Base-by-base conservation (phyloP, 2,113 vertebrate genomes). In the Trematocara zebra region DNA sequence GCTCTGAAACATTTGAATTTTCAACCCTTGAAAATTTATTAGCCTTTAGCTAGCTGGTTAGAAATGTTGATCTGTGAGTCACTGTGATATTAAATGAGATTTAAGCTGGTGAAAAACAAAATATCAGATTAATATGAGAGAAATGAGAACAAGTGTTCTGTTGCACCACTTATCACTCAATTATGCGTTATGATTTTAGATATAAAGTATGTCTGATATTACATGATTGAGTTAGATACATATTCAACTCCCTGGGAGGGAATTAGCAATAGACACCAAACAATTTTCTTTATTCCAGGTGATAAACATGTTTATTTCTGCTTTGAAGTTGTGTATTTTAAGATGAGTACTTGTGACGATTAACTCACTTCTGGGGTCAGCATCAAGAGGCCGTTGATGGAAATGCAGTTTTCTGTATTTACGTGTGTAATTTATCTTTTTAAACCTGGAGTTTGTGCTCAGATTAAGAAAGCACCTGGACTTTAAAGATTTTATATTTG, bases 1-100 rank as follows among this genome's bases (percentile, higher is more conserved):
- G n/a, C n/a, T 69, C 35, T 23, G 18, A 69, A 64, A 64, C 59
- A 4, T 0, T 69, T 42, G 6, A 0, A 12, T 0, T 67, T 69
- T 69, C 0, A 69, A 14, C 1, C n/a, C 33, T 67, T 42, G 7
- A 69, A 23, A 0, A 23, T 23, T 0, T 15, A 11, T 69, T 69
- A 20, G 18, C 33, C 11, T 67, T 40, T 1, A 5, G 4, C 35
- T 14, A 23, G 35, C 37, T 42, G 64, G 64, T 69, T 42, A 69
- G n/a, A 20, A 42, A 69, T 23, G 64, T 42, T 23, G 31, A 37
- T 37, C 18, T 0, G 1, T 64, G 18, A 12, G 59, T 64, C 59
- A 37, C 59, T 37, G 59, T 37, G 10, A 64, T 64, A n/a, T 37
- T 37, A 37, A 64, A 64, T 64, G 4, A 37, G 59, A 5, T 37